Conservation (phyloP, 2,888 invertebrate species). For the Silvanus unidentatus region DNA sequence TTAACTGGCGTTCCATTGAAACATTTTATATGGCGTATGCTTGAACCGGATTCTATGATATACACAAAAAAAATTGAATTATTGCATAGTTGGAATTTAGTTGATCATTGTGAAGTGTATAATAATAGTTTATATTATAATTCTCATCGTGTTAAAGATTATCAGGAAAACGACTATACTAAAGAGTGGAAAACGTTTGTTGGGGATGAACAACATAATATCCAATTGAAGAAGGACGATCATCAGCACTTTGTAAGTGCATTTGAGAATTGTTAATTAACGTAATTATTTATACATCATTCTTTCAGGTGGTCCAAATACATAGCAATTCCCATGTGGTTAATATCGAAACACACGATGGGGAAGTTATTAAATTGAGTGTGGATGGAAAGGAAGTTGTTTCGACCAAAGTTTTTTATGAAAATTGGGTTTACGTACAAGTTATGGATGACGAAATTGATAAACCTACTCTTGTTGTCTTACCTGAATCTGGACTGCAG, state of each 20-base stretch:
- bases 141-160: constrained; percentile 25
- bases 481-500: constrained; percentile 22
- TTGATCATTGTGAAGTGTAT: constrained; percentile 28
- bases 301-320: constrained; percentile 31
- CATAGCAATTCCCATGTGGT: constrained; percentile 23
- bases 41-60: constrained; percentile 29
- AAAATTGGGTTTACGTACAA: constrained; percentile 26
- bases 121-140: constrained; percentile 11
- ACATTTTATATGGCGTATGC: constrained; percentile 11
- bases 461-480: constrained; percentile 20
- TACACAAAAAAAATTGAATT: constrained; percentile 24
- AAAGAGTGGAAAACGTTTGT: constrained; percentile 38
- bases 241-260: constrained; percentile 23
- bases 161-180: constrained; percentile 22
- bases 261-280: neutral
- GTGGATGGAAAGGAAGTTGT: constrained; percentile 25
- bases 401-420: constrained; percentile 14
- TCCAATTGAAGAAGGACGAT: constrained; percentile 32
- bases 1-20: constrained; percentile 25
- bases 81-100: constrained; percentile 26
- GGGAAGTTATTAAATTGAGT: constrained; percentile 16
- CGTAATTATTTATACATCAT: constrained; percentile 1
- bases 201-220: constrained; percentile 29
- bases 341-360: constrained; percentile 28
- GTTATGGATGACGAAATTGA: constrained; percentile 18